These are phyloP conservation scores for Struthio camelus DNA, from an alignment of 2,113 vertebrate species.

Conservation along the genomic window DNA sequence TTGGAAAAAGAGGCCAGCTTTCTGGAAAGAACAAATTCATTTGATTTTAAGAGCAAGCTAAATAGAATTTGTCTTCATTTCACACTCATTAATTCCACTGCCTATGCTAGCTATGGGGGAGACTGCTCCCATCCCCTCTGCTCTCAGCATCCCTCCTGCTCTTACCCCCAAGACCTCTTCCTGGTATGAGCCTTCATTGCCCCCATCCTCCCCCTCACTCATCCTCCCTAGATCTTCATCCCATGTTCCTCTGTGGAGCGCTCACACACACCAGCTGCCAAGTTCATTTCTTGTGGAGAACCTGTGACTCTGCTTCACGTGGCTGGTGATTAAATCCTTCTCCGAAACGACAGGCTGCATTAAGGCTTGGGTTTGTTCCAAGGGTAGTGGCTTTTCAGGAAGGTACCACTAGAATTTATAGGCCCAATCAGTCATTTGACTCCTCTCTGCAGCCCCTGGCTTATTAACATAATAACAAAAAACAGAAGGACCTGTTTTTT, in stretches of 20 bases:
- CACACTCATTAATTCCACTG: conserved; percentile 19
- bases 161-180: background rate
- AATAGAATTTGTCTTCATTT: conserved; percentile 23
- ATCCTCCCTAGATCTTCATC: background rate
- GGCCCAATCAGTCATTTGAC: background rate
- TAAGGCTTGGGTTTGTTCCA: background rate
- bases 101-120: background rate
- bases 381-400: background rate
- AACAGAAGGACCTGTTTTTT: background rate
- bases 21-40: background rate
- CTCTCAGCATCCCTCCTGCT: background rate
- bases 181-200: background rate
- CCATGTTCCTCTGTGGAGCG: background rate
- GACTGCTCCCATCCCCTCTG: background rate
- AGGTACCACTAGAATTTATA: background rate
- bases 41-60: background rate
- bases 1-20: background rate
- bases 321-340: background rate
- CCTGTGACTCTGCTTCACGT: background rate
- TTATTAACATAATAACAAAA: background rate
- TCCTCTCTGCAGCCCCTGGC: background rate
- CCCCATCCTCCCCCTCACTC: background rate
- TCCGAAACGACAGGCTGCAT: rapidly evolving
- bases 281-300: background rate
- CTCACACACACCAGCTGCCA: background rate